phyloP scores from a whole-genome alignment of 2,113 vertebrate genomes.

The Myrmecobius fasciatus region DNA sequence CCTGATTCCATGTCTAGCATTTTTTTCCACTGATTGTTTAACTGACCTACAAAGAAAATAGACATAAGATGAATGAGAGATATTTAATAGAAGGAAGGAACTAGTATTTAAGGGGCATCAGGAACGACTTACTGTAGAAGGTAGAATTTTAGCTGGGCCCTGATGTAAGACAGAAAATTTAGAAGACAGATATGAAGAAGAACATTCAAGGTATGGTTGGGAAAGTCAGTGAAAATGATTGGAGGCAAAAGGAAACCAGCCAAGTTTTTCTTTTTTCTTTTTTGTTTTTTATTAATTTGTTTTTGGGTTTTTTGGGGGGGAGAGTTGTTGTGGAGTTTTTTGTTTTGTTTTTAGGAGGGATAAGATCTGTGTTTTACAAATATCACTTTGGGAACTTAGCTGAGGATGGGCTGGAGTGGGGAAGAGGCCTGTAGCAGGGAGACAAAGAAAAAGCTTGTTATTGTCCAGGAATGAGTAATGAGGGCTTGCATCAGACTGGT shows the following conservation, averaged over 20 bases:
- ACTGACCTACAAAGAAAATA: neutral
- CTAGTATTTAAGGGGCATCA: neutral
- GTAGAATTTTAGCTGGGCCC: neutral
- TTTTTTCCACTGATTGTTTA: neutral
- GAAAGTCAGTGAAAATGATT: neutral
- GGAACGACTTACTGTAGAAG: neutral
- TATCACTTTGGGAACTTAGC: neutral
- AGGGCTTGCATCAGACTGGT: neutral
- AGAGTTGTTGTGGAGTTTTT: too few species aligned
- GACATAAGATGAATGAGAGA: neutral
- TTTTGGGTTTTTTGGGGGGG: too few species aligned
- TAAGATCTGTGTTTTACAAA: neutral
- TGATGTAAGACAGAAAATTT: neutral
- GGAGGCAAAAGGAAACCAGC: neutral
- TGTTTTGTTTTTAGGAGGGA: neutral
- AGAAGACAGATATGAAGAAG: neutral
- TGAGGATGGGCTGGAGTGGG: neutral
- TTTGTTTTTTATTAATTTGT: too few species aligned
- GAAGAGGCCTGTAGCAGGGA: neutral
- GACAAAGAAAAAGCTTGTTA: neutral
- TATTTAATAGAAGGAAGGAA: neutral
- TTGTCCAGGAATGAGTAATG: neutral
- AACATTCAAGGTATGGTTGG: neutral
- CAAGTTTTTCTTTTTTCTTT: neutral
- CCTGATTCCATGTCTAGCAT: neutral